Evolutionary conservation across 1,140 invertebrate genomes (phyloP), one percentile per base, ranked within the genome.

Genomic region (Diachasma alloeum): DNA sequence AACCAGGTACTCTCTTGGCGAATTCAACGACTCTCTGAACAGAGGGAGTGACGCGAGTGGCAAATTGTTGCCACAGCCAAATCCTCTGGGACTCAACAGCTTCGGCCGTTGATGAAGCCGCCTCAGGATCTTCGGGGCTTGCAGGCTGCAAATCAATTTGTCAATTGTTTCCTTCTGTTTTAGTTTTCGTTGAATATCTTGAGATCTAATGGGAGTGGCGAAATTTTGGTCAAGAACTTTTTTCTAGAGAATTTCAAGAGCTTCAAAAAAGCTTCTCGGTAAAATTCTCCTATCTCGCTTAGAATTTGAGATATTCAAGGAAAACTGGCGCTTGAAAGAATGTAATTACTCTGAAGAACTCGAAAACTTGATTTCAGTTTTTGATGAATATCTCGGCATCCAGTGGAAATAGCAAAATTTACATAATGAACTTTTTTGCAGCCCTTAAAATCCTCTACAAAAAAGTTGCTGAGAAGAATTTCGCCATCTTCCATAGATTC

Each of bases 21-120:
- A 98, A 98, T 86, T 98, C 97, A 6, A 98, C 97, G 79, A 98
- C 95, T 86, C 95, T 93, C 83, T 97, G 96, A 13, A 98, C 96
- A 53, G 94, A 94, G 0, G 96, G 96, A 4, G 96, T 96, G 76
- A 96, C 93, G 68, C 94, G 93, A 22, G 92, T 89, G 15, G 95
- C 94, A 79, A 96, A 92, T 80, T 95, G 94, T 86, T 95, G 93
- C 94, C 94, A 95, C 70, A 95, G 88, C 90, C 92, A 94, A 80
- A 94, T 92, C 76, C 93, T 91, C 80, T 94, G 93, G 79, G 91
- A 91, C 83, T 94, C 93, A 63, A 93, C 87, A 26, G 91, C 91
- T 78, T 94, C 93, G 10, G 92, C 91, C 31, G 93, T 93, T 37
- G 93, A 93, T 44, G 93, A 91, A n/a, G 92, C 92, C 39, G 91